Conservation (phyloP, 1,140 invertebrate species). For the Apis cerana region DNA sequence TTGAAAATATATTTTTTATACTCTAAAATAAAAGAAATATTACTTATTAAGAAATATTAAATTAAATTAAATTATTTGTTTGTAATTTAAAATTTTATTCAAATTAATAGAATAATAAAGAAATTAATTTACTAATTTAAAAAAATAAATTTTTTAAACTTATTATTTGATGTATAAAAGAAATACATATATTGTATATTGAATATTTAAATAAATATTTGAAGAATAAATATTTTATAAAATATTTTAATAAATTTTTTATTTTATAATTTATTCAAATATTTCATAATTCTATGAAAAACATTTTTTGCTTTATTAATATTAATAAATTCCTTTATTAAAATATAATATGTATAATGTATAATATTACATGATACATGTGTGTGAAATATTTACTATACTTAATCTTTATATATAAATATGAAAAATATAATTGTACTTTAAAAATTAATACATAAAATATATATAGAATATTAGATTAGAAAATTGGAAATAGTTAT, state of each 20-base stretch:
- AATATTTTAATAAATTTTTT: neutral
- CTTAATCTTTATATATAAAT: neutral
- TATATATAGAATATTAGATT: no score
- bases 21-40: neutral
- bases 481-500: no score
- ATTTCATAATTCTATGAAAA: neutral
- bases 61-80: no score
- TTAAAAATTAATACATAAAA: neutral
- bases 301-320: neutral
- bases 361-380: neutral
- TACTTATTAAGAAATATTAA: neutral
- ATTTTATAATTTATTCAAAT: neutral
- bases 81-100: no score
- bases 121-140: neutral
- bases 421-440: neutral
- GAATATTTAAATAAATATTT: neutral
- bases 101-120: neutral
- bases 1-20: no score
- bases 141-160: neutral
- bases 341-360: neutral
- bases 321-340: neutral
- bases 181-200: neutral
- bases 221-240: neutral
- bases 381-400: neutral
- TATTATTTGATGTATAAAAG: neutral